Evolutionary conservation across 2,113 vertebrate species (phyloP).

Genomic region (Calidris pugnax): DNA sequence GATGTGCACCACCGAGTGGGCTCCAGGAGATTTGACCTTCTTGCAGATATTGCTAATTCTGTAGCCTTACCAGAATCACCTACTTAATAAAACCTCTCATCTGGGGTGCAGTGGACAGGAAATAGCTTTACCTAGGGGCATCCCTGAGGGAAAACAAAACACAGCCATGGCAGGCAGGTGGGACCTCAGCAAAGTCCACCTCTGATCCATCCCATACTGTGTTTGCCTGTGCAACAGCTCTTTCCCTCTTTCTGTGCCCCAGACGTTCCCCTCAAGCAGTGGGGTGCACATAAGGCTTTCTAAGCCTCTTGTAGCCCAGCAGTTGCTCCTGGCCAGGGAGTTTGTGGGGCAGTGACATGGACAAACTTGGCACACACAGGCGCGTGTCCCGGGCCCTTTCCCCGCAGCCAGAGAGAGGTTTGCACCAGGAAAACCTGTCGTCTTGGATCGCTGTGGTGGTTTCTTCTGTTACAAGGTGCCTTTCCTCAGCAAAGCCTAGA

Average conservation of each 20-base stretch:
- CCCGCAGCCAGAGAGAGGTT: background rate
- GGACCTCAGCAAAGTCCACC: background rate
- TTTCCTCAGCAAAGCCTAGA: background rate
- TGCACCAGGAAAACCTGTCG: background rate
- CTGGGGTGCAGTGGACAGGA: background rate
- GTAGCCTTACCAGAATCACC: background rate
- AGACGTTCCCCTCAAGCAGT: background rate
- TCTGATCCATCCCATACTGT: background rate
- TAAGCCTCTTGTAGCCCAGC: background rate
- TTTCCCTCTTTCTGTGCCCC: background rate
- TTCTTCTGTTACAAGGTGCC: background rate
- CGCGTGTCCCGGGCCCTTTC: fast-evolving
- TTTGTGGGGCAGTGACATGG: fast-evolving
- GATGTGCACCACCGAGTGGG: background rate
- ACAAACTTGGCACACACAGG: background rate
- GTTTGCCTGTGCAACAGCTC: background rate
- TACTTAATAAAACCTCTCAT: background rate
- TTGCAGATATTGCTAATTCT: background rate
- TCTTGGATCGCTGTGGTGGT: background rate
- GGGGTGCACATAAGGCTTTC: background rate
- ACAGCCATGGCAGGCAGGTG: background rate
- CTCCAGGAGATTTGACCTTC: background rate
- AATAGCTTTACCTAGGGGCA: background rate
- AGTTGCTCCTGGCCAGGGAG: background rate
- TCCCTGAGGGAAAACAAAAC: background rate